Evolutionary conservation across 2,888 invertebrate genomes (phyloP).

Genomic region (Xanthia icteritia): DNA sequence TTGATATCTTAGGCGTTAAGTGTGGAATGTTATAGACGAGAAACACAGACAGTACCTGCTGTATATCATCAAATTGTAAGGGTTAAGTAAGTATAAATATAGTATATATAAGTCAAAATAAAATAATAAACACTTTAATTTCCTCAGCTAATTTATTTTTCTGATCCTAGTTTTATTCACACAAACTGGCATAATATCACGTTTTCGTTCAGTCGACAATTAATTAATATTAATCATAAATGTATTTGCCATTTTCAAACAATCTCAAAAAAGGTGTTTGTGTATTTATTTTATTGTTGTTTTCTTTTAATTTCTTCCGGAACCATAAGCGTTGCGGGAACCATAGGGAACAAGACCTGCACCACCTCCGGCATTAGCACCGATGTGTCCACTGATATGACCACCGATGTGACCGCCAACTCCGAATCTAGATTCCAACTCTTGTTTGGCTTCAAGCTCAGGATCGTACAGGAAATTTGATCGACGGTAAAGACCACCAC

Average conservation of each 20-base stretch:
- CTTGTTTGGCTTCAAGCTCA: not conserved
- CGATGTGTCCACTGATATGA: conserved; percentile 17
- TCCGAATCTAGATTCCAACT: conserved; percentile 6
- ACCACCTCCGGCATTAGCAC: conserved; percentile 14
- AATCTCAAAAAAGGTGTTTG: not conserved
- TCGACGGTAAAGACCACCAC: conserved; percentile 18
- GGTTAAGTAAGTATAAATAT: too few relatives aligned
- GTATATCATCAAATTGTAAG: not conserved
- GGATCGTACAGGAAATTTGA: not conserved
- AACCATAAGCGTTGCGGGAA: not conserved
- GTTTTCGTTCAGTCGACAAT: conserved; percentile 5
- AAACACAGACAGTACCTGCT: too few relatives aligned
- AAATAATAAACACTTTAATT: not conserved
- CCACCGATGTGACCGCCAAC: conserved; percentile 27
- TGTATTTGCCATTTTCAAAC: not conserved
- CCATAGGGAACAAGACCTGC: not conserved
- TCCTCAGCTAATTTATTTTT: conserved; percentile 7
- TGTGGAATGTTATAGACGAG: not conserved
- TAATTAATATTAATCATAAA: not conserved
- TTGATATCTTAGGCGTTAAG: not conserved
- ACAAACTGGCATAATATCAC: not conserved
- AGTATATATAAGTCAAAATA: not conserved
- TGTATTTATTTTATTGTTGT: not conserved
- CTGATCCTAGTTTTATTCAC: not conserved
- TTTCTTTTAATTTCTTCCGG: not conserved